Conservation (phyloP, 2,113 vertebrate genomes). For the Capra hircus region DNA sequence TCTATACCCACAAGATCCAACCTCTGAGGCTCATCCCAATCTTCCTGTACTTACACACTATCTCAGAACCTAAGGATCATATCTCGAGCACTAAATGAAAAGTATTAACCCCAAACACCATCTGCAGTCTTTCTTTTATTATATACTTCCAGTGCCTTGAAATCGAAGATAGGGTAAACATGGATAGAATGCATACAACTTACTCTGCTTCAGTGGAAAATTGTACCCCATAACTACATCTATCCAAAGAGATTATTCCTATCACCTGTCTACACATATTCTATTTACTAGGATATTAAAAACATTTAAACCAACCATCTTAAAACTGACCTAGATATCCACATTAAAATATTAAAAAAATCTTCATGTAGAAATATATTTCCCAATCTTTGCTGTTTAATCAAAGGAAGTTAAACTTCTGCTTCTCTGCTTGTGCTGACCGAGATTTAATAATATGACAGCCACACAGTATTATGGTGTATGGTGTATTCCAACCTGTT, state of each 20-base stretch:
- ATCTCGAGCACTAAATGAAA: constrained; percentile 34
- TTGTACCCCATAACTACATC: neutral
- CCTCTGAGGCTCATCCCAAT: neutral
- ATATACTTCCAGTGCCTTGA: constrained; percentile 30
- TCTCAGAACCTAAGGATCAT: neutral
- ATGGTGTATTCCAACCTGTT: constrained; percentile 6
- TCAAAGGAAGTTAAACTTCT: constrained; percentile 8
- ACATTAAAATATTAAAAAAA: constrained; percentile 19
- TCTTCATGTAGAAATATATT: neutral
- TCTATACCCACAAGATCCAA: neutral
- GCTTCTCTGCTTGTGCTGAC: neutral
- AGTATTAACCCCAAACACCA: constrained; percentile 24
- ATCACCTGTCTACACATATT: neutral
- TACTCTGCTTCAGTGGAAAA: neutral
- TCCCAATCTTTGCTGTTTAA: neutral
- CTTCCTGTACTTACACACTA: neutral
- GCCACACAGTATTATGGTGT: neutral
- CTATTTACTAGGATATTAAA: constrained; percentile 27
- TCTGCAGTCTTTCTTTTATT: constrained; percentile 29
- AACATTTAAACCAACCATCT: neutral
- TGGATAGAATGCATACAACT: neutral
- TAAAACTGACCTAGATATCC: neutral
- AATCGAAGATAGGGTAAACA: constrained; percentile 29
- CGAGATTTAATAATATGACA: neutral
- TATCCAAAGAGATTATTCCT: neutral